A percentile compares a stretch with the other conserved stretches of the same genome.
These are phyloP conservation scores for Gymnocypris eckloni DNA, from an alignment of 2,797 vertebrate genomes.

Conservation along the genomic window DNA sequence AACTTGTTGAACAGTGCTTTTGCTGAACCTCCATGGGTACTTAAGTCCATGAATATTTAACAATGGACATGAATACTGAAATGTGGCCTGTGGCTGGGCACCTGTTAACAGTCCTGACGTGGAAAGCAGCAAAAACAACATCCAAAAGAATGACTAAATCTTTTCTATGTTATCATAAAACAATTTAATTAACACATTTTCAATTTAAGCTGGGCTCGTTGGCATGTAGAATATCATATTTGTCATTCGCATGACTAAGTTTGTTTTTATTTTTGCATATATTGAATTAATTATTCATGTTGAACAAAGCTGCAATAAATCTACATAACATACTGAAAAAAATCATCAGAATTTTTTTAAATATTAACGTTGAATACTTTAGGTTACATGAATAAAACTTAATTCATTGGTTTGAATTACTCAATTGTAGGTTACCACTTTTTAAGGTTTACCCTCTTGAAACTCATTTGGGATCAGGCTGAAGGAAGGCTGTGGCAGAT, in stretches of 20 bases:
- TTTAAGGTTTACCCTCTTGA: background rate
- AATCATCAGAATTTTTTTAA: too few relatives aligned
- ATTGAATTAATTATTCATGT: background rate
- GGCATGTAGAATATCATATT: background rate
- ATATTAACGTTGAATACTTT: background rate
- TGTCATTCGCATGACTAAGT: background rate
- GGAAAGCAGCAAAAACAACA: slow-evolving; percentile 13
- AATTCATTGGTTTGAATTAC: background rate
- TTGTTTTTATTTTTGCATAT: background rate
- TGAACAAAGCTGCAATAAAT: background rate
- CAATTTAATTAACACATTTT: background rate
- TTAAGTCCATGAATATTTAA: slow-evolving; percentile 72
- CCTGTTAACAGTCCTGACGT: slow-evolving; percentile 58
- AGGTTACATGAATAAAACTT: background rate
- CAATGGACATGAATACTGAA: slow-evolving; percentile 69
- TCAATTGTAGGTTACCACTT: background rate
- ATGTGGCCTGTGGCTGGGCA: slow-evolving; percentile 65
- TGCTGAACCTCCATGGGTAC: slow-evolving; percentile 12
- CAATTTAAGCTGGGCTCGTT: background rate
- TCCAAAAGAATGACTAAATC: background rate
- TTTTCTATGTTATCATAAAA: background rate
- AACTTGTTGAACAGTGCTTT: slow-evolving; percentile 38
- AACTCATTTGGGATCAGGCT: background rate
- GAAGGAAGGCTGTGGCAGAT: background rate
- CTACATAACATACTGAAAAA: background rate